phyloP scores from a whole-genome alignment of 2,113 vertebrate genomes.

The Chlamydotis undulata region DNA sequence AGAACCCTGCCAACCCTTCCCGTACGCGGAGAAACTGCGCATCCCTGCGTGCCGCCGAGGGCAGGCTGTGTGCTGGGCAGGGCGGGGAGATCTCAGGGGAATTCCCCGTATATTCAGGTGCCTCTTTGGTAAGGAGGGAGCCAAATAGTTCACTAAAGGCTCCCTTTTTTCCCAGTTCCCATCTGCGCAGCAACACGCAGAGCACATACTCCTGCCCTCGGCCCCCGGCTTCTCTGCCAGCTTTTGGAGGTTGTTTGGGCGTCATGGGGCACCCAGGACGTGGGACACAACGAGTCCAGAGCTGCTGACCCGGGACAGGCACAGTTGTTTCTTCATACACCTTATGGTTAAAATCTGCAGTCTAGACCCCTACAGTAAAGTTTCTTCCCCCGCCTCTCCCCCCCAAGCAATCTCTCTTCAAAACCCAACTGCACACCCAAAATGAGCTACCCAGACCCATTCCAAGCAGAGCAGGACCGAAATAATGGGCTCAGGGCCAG shows the following conservation, averaged over 20 bases:
- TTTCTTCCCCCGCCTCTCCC: background rate
- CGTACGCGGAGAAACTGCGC: background rate
- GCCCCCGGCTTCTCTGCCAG: background rate
- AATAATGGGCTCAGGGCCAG: background rate
- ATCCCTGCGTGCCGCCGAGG: no score
- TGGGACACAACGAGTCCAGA: background rate
- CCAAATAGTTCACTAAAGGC: background rate
- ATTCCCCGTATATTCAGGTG: background rate
- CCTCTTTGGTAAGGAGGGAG: background rate
- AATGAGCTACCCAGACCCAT: background rate
- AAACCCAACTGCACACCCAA: background rate
- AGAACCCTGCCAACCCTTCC: background rate
- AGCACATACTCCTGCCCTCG: background rate
- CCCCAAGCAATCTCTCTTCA: background rate
- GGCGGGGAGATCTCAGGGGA: background rate
- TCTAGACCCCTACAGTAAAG: background rate
- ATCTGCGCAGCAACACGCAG: background rate
- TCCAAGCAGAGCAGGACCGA: background rate
- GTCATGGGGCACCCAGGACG: background rate
- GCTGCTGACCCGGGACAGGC: background rate
- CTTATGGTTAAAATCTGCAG: fast-evolving
- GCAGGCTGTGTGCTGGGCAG: background rate
- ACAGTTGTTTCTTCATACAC: background rate
- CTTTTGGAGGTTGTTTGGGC: background rate
- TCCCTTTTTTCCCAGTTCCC: background rate